A percentile compares a stretch with the other conserved stretches of the same genome.
phyloP scores from a whole-genome alignment of 1,140 invertebrate species.

The Lerema accius region DNA sequence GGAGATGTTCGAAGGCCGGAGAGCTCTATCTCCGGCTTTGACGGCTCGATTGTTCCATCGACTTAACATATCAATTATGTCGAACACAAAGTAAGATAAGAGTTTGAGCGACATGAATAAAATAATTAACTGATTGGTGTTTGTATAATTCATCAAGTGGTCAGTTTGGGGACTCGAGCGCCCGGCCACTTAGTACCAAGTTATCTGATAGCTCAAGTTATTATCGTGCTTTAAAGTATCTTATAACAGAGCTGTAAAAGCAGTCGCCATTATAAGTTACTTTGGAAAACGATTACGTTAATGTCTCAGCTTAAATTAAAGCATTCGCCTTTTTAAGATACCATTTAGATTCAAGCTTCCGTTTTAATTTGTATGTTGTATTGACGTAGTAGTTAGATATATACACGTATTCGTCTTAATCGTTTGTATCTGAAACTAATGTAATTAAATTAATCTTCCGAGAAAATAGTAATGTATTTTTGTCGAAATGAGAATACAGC shows the following conservation, averaged over 20 bases:
- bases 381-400: too few relatives aligned
- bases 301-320: slow-evolving; percentile 1
- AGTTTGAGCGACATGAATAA: slow-evolving; percentile 78
- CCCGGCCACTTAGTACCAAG: slow-evolving; percentile 66
- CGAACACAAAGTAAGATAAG: slow-evolving; percentile 76
- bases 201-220: slow-evolving; percentile 59
- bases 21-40: slow-evolving; percentile 59
- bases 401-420: too few relatives aligned
- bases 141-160: slow-evolving; percentile 80
- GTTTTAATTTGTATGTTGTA: neutral
- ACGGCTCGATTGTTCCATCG: slow-evolving; percentile 74
- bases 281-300: slow-evolving; percentile 42
- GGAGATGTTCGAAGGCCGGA: slow-evolving; percentile 35
- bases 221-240: slow-evolving; percentile 47
- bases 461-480: too few relatives aligned
- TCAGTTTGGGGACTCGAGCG: slow-evolving; percentile 48
- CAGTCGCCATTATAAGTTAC: slow-evolving; percentile 53
- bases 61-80: slow-evolving; percentile 82
- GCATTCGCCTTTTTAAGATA: neutral
- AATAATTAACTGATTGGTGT: slow-evolving; percentile 82
- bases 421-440: too few relatives aligned
- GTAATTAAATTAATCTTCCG: too few relatives aligned
- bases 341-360: neutral
- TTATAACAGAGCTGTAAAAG: slow-evolving; percentile 64
- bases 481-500: too few relatives aligned